Base-by-base conservation (phyloP, 2,888 invertebrate genomes). In the Perizoma flavofasciatum region DNA sequence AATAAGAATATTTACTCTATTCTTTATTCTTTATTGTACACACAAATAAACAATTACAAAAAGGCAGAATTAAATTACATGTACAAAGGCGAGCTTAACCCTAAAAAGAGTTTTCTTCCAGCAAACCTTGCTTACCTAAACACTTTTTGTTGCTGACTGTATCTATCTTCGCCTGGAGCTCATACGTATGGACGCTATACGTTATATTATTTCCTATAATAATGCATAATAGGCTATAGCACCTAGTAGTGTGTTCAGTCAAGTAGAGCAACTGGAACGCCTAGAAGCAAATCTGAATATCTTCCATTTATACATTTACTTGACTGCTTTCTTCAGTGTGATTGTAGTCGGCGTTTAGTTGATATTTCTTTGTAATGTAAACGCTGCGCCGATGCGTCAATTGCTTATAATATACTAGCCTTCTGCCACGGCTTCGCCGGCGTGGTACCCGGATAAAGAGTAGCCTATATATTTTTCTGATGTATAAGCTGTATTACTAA, bases 161-260 rank as follows among this genome's bases (percentile, higher is more conserved):
- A 22, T 3, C 22, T 22, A 22, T 22, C 39, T 55, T 64, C 49
- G 22, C 22, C 1, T 22, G 50, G 52, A 58, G 56, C 57, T 66
- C 61, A 56, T 61, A 63, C 61, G 55, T 22, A 22, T 59, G 57
- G 55, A 55, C 61, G 59, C 54, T 61, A 48, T 35, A 53, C 7
- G 8, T n/a, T 2, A 49, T 49, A 39, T 4, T 22, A 11, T 4
- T 6, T 37, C 41, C 41, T 44, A 45, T 22, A 53, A 54, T 32
- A 52, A 37, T 6, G 1, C 4, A 37, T 37, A 5, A 37, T 6
- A 37, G 37, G 22, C 22, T 22, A 3, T 22, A 6, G 37, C 7
- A 37, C 37, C 5, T 22, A 33, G 0, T 5, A 40, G 47, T 8
- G 4, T 9, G 33, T 47, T 40, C 8, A 46, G 37, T 37, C 33